Percentiles rank a stretch among this genome's conserved stretches.
phyloP scores from a whole-genome alignment of 2,888 invertebrate species.

The Tetanocera ferruginea region DNA sequence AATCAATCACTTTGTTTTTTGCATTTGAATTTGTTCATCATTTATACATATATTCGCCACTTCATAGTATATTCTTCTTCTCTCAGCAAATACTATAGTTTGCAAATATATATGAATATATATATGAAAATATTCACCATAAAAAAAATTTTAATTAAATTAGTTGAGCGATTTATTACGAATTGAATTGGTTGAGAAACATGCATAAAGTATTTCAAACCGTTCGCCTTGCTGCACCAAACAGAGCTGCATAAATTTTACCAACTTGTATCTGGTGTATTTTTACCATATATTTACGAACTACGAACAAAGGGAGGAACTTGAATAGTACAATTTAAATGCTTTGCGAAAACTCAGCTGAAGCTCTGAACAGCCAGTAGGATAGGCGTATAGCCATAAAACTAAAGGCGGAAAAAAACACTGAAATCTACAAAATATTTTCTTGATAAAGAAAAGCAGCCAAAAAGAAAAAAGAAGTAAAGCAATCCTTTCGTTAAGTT shows the following conservation, averaged over 20 bases:
- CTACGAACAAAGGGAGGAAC: neutral
- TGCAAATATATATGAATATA: too few relatives aligned
- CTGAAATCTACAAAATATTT: conserved; percentile 42
- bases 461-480: conserved; percentile 38
- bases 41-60: too few relatives aligned
- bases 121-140: neutral
- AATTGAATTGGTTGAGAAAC: neutral
- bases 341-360: neutral
- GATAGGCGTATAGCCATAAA: neutral
- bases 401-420: neutral
- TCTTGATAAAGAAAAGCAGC: conserved; percentile 21
- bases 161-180: neutral
- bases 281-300: conserved; percentile 24
- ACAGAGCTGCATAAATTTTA: conserved; percentile 13
- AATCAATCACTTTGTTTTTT: neutral
- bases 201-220: neutral
- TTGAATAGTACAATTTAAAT: neutral
- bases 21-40: neutral
- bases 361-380: neutral
- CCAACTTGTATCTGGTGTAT: neutral
- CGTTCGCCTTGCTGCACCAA: neutral
- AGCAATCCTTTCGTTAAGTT: neutral
- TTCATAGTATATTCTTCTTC: too few relatives aligned
- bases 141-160: conserved; percentile 26
- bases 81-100: too few relatives aligned